Evolutionary conservation across 1,140 invertebrate genomes (phyloP).

Genomic region (Papilio glaucus): DNA sequence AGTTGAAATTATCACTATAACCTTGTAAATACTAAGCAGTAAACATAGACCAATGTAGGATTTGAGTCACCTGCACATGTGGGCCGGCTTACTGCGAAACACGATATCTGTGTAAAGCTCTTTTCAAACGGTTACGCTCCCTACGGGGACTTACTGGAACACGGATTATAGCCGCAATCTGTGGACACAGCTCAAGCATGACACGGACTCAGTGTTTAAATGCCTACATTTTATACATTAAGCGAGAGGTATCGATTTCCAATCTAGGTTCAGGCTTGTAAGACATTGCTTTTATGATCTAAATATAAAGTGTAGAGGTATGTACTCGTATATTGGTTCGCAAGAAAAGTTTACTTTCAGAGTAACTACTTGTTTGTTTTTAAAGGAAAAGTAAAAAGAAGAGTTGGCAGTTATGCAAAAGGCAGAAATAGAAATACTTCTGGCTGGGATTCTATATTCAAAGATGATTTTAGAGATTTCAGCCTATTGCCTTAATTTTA

Average conservation of each 20-base stretch:
- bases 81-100: conserved; percentile 6
- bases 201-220: background rate
- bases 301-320: too few species aligned
- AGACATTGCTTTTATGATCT: too few species aligned
- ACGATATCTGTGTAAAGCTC: conserved; percentile 2
- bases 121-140: conserved; percentile 15
- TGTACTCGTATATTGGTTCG: too few species aligned
- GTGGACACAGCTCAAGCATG: background rate
- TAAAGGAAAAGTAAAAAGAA: too few species aligned
- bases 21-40: conserved; percentile 1
- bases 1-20: background rate
- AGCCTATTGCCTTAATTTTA: too few species aligned
- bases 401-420: too few species aligned
- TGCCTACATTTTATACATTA: background rate
- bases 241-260: background rate
- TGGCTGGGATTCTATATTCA: too few species aligned
- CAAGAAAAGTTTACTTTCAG: too few species aligned
- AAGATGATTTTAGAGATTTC: too few species aligned
- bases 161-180: conserved; percentile 6
- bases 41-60: background rate
- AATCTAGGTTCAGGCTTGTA: too few species aligned
- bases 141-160: conserved; percentile 6
- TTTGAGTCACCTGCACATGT: conserved; percentile 9
- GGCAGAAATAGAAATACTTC: too few species aligned
- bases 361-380: too few species aligned